These are phyloP conservation scores for Mesorhabditis sp. DNA, from an alignment of 2,888 invertebrate species.

Conservation along the genomic window DNA sequence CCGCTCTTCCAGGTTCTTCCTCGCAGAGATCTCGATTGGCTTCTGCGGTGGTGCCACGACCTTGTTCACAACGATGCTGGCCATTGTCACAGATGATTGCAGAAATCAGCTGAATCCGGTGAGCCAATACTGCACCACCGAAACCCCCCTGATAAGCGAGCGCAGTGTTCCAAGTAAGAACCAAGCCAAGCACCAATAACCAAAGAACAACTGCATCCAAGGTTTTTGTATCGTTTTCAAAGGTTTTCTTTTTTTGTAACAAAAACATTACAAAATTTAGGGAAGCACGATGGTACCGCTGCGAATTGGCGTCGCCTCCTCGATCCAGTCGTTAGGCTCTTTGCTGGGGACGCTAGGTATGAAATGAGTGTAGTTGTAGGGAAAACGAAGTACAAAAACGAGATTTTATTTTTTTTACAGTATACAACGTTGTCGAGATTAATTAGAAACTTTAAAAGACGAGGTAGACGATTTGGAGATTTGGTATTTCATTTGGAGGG, in stretches of 20 bases:
- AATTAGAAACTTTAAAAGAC: too few species aligned
- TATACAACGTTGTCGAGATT: too few species aligned
- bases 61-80: conserved; percentile 31
- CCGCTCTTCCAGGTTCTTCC: background rate
- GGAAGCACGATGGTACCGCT: conserved; percentile 43
- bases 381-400: too few species aligned
- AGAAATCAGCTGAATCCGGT: conserved; percentile 39
- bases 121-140: background rate
- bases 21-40: conserved; percentile 15
- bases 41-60: conserved; percentile 38
- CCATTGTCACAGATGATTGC: conserved; percentile 49
- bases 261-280: conserved; percentile 7
- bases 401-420: too few species aligned
- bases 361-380: background rate
- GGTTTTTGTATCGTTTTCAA: too few species aligned
- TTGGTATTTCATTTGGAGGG: too few species aligned
- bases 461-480: too few species aligned
- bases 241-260: too few species aligned
- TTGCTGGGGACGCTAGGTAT: conserved; percentile 28
- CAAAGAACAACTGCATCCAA: too few species aligned
- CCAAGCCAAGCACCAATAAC: too few species aligned
- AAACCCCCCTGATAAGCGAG: too few species aligned
- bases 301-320: conserved; percentile 42
- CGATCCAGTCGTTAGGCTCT: conserved; percentile 37
- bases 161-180: too few species aligned